Evolutionary conservation across 1,140 invertebrate species (phyloP).

Genomic region (Capitella teleta): DNA sequence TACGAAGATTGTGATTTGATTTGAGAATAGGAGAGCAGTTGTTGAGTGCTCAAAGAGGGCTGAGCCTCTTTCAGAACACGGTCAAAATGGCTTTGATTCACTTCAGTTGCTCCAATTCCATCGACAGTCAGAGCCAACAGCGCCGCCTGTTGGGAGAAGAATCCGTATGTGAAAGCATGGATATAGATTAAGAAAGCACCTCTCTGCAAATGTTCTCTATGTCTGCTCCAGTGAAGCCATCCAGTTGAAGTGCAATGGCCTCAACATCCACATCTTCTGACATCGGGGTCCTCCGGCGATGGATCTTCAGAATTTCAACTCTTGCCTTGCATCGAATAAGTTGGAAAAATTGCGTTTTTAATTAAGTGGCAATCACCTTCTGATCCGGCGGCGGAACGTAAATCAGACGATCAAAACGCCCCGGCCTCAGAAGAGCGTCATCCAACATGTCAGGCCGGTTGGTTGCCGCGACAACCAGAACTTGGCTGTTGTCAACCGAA

Average conservation of each 20-base stretch:
- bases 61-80: too few species aligned
- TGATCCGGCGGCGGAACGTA: constrained; percentile 75
- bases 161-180: neutral
- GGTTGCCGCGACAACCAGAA: constrained; percentile 89
- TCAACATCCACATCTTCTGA: constrained; percentile 17
- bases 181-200: constrained; percentile 29
- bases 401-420: constrained; percentile 76
- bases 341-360: neutral
- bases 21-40: too few species aligned
- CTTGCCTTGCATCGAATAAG: constrained; percentile 19
- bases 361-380: neutral
- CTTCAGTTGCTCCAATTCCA: constrained; percentile 15
- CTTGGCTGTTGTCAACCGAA: constrained; percentile 71
- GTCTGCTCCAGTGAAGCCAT: constrained; percentile 31
- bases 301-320: constrained; percentile 35
- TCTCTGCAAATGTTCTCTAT: constrained; percentile 59
- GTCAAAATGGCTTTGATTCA: constrained; percentile 24
- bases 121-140: constrained; percentile 31
- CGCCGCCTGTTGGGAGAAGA: constrained; percentile 20
- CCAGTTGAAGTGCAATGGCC: constrained; percentile 17
- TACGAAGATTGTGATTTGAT: too few species aligned
- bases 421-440: constrained; percentile 73
- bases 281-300: constrained; percentile 19
- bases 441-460: constrained; percentile 88
- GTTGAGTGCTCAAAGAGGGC: too few species aligned